phyloP scores from a whole-genome alignment of 1,140 invertebrate species.

The Drosophila pectinifera region DNA sequence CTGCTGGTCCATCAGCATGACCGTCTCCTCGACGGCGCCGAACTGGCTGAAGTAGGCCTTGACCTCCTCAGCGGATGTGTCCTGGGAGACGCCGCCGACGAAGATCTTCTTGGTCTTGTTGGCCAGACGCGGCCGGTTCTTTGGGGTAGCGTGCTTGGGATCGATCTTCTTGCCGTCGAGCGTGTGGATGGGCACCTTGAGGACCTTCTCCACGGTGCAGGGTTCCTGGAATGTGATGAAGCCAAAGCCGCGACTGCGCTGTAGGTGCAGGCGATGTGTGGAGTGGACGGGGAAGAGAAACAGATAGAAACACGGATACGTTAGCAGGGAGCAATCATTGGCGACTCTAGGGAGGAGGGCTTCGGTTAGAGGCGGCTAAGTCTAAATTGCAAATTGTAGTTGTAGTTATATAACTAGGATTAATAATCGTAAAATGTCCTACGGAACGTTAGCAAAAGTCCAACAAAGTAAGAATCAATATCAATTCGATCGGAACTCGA shows the following conservation, averaged over 20 bases:
- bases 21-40: conserved; percentile 95
- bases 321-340: neutral
- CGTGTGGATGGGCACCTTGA: conserved; percentile 95
- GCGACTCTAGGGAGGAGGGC: conserved; percentile 1
- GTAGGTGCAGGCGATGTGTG: conserved; percentile 84
- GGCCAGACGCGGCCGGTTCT: conserved; percentile 93
- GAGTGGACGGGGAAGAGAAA: conserved; percentile 24
- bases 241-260: conserved; percentile 96
- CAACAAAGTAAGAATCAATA: conserved; percentile 74
- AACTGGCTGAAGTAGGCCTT: conserved; percentile 96
- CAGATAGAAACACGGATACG: conserved; percentile 19
- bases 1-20: conserved; percentile 97
- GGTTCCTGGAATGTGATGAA: conserved; percentile 97
- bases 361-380: conserved; percentile 65
- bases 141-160: conserved; percentile 96
- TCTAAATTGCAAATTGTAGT: conserved; percentile 59
- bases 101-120: conserved; percentile 97
- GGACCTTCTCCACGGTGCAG: conserved; percentile 94
- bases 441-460: conserved; percentile 81
- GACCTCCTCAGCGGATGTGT: conserved; percentile 95
- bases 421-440: conserved; percentile 76
- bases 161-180: conserved; percentile 98
- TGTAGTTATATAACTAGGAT: conserved; percentile 68
- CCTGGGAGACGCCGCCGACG: conserved; percentile 95
- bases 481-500: conserved; percentile 58